phyloP scores from a whole-genome alignment of 2,113 vertebrate genomes.

The Actenoides lindsayi region DNA sequence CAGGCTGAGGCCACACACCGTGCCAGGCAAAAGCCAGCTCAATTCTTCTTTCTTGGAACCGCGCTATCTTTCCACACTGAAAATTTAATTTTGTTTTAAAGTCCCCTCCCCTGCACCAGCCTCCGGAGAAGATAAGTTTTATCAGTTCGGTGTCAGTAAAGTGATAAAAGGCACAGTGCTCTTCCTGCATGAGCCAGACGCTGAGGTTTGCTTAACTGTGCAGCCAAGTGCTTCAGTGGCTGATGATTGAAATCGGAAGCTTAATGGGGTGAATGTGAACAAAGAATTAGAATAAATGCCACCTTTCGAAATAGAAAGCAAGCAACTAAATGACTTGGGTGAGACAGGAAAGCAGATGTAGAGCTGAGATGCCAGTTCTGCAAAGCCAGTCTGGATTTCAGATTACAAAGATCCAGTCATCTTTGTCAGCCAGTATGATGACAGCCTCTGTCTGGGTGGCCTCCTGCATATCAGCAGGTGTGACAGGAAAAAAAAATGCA shows the following conservation, averaged over 20 bases:
- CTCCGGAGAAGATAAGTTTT: slow-evolving; percentile 24
- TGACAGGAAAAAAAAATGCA: not conserved
- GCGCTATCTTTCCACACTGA: not conserved
- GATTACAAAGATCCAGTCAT: not conserved
- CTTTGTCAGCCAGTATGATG: not conserved
- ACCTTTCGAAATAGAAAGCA: slow-evolving; percentile 32
- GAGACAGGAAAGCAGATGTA: slow-evolving; percentile 10
- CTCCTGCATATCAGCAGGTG: not conserved
- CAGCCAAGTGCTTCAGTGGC: slow-evolving; percentile 44
- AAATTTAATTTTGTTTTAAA: slow-evolving; percentile 23
- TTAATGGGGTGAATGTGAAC: slow-evolving; percentile 50
- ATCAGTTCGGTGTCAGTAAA: slow-evolving; percentile 19
- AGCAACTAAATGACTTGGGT: slow-evolving; percentile 1
- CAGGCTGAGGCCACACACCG: not conserved
- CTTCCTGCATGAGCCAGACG: not conserved
- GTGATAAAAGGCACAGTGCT: not conserved
- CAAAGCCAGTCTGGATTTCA: not conserved
- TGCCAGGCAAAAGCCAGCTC: not conserved
- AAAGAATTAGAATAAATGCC: slow-evolving; percentile 63
- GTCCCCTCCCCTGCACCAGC: not conserved
- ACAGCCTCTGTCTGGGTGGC: not conserved
- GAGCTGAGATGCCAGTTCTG: not conserved
- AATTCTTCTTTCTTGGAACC: not conserved
- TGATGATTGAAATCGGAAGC: slow-evolving; percentile 54
- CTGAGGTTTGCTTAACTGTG: not conserved